Evolutionary conservation across 1,140 invertebrate species (phyloP), one percentile per base, ranked within the genome.

Genomic region (Neuroterus valhalla): DNA sequence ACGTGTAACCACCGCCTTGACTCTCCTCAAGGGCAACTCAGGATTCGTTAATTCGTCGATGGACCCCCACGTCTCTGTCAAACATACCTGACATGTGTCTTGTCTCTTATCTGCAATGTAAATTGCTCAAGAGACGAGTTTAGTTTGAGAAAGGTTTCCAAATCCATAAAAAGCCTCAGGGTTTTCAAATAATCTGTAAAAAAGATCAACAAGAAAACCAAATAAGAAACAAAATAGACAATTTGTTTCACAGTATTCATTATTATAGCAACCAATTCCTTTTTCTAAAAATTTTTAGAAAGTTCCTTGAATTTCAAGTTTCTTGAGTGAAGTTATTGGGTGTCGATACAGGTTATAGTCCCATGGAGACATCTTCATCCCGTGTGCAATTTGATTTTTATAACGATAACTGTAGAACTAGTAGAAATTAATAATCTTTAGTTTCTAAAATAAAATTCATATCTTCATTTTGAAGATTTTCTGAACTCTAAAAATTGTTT

Each of bases 31-130:
- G 78, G 62, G n/a, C 52, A 79, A 26, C 55, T 17, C 50, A 68
- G n/a, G 72, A 81, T 78, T 80, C 78, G 55, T 78, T 81, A 80
- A 81, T 80, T 72, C 75, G 77, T 68, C 71, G 76, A 77, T 80
- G 68, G 76, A 75, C 75, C 66, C 71, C 70, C 50, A 55, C 23
- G 50, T 23, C 50, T 23, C 50, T 26, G 21, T 26, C 52, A 62
- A 48, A 19, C 46, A 48, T 48, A 48, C 46, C 50, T 23, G 19
- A 19, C 48, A 50, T 19, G 8, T 19, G 31, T 38, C 31, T 38
- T 38, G 5, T 55, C 21, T 62, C 52, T 26, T 48, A 62, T 62
- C 52, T 62, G 26, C 52, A 62, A 62, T 62, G 52, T 62, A 62
- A 62, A 62, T 62, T 62, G 14, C 46, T 48, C 1, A 48, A 48